Percentiles rank a stretch among this genome's conserved stretches.
Evolutionary conservation across 2,888 invertebrate species (phyloP).

Genomic region (Lasioglossum zephyrum): DNA sequence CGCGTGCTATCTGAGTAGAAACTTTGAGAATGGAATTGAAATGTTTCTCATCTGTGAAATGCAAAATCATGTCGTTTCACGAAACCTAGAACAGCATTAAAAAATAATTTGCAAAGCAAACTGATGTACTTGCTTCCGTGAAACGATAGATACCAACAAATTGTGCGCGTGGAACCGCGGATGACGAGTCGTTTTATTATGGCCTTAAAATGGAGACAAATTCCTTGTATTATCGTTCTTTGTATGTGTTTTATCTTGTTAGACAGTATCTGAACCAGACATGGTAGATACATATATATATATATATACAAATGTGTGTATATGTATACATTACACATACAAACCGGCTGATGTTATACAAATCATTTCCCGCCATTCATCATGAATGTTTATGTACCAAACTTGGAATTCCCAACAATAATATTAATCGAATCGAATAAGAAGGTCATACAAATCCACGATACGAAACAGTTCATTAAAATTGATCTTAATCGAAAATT

Average conservation of each 20-base stretch:
- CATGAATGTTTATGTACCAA: not conserved
- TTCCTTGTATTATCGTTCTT: not conserved
- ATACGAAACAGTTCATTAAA: no score
- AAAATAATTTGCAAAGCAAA: not conserved
- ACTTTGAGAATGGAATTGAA: no score
- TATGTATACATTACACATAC: not conserved
- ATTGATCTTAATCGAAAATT: not conserved
- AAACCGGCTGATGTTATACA: slow-evolving; percentile 16
- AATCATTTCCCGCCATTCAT: slow-evolving; percentile 21
- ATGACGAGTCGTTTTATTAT: not conserved
- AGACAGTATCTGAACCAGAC: slow-evolving; percentile 1
- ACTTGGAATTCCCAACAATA: not conserved
- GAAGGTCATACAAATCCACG: no score
- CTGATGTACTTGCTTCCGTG: not conserved
- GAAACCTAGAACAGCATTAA: no score
- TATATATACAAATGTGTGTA: not conserved
- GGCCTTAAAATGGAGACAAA: not conserved
- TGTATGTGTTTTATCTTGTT: not conserved
- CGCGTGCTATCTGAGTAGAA: no score
- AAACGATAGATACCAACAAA: not conserved
- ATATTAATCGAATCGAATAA: not conserved
- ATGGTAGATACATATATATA: not conserved
- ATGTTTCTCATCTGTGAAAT: no score
- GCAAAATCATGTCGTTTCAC: no score
- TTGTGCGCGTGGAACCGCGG: not conserved